phyloP scores from a whole-genome alignment of 1,140 invertebrate genomes.

The Lepidostoma basale region DNA sequence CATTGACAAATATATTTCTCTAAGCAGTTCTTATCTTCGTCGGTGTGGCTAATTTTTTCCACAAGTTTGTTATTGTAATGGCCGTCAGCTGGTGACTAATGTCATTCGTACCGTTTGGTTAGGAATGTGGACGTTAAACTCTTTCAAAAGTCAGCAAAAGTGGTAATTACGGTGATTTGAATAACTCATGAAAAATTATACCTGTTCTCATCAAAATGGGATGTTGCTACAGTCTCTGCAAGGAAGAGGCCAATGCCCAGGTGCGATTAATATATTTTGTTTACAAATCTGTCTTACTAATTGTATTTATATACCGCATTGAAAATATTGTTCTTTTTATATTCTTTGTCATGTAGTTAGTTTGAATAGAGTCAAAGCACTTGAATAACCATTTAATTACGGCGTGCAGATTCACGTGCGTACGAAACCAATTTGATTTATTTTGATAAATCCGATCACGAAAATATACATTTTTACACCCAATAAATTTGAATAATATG shows the following conservation, averaged over 20 bases:
- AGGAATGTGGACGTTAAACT: slow-evolving; percentile 4
- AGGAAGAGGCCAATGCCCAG: slow-evolving; percentile 36
- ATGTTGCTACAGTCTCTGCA: slow-evolving; percentile 43
- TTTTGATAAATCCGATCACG: too few species aligned
- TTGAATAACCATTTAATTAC: too few species aligned
- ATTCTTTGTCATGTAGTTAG: too few species aligned
- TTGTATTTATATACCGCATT: too few species aligned
- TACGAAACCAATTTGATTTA: too few species aligned
- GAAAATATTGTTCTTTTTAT: too few species aligned
- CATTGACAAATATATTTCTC: neutral
- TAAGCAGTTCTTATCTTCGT: neutral
- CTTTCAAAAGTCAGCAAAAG: neutral
- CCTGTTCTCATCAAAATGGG: slow-evolving; percentile 32
- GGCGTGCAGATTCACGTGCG: too few species aligned
- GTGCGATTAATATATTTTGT: slow-evolving; percentile 13
- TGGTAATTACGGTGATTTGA: neutral
- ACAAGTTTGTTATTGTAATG: slow-evolving; percentile 24
- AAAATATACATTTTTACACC: too few species aligned
- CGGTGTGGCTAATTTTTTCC: slow-evolving; percentile 1
- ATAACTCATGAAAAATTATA: slow-evolving; percentile 17
- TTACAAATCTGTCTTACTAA: too few species aligned
- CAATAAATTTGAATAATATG: too few species aligned
- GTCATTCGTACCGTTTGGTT: slow-evolving; percentile 27
- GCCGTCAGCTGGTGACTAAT: slow-evolving; percentile 38
- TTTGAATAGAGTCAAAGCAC: too few species aligned